These are phyloP conservation scores for Margaritifera margaritifera DNA, from an alignment of 2,888 invertebrate species.

Conservation along the genomic window DNA sequence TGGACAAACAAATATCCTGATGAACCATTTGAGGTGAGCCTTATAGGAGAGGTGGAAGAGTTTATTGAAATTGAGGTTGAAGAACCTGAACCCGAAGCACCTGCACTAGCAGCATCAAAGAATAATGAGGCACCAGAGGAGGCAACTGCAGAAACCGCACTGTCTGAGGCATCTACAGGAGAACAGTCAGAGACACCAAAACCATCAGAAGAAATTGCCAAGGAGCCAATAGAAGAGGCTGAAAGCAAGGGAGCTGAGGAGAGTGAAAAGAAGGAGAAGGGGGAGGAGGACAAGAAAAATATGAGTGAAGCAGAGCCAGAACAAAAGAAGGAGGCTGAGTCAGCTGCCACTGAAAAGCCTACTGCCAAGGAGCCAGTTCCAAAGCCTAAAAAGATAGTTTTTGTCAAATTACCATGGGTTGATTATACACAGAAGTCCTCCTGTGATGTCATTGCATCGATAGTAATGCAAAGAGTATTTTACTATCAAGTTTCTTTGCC, in stretches of 20 bases:
- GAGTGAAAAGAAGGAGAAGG: conserved; percentile 7
- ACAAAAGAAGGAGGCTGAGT: conserved; percentile 14
- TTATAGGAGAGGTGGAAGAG: conserved; percentile 14
- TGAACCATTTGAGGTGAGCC: conserved; percentile 60
- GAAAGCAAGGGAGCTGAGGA: conserved; percentile 1
- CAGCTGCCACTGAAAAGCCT: conserved; percentile 30
- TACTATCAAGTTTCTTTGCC: conserved; percentile 75
- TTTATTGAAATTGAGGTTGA: neutral
- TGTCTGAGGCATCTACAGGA: neutral
- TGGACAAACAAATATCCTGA: conserved; percentile 66
- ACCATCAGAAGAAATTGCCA: neutral
- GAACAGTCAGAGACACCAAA: neutral
- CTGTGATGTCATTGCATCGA: conserved; percentile 73
- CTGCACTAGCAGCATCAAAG: neutral
- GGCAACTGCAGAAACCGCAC: conserved; percentile 6
- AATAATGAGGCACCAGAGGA: conserved; percentile 13
- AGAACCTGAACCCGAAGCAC: too few relatives aligned
- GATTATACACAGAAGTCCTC: conserved; percentile 46
- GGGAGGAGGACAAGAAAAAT: conserved; percentile 2
- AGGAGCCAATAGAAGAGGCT: neutral
- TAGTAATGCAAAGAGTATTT: conserved; percentile 73
- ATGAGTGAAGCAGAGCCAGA: neutral
- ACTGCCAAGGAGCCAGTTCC: conserved; percentile 27
- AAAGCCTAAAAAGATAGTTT: conserved; percentile 11
- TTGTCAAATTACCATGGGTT: conserved; percentile 25